Conservation (phyloP, 1,140 invertebrate genomes). For the Tigriopus japonicus region DNA sequence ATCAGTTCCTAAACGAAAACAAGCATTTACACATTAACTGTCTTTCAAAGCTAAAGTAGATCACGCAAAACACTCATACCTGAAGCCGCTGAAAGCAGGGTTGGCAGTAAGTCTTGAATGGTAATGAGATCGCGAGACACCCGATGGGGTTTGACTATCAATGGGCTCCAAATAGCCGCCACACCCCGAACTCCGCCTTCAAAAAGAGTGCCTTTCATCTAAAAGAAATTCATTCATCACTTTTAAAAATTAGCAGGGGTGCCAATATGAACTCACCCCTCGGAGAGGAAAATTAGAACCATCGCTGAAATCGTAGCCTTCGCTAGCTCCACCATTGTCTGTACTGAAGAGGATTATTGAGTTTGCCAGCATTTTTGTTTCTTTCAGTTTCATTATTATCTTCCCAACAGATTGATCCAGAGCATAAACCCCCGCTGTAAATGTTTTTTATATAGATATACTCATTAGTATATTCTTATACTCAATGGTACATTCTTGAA, state of each 20-base stretch:
- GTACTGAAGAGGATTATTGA: conserved; percentile 62
- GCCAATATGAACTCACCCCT: conserved; percentile 42
- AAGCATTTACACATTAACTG: no score
- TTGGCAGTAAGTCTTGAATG: conserved; percentile 76
- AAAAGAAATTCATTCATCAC: neutral
- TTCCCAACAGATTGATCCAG: conserved; percentile 64
- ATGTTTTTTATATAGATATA: no score
- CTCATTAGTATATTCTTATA: no score
- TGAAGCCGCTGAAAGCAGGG: conserved; percentile 33
- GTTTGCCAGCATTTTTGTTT: conserved; percentile 46
- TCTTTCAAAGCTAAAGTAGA: no score
- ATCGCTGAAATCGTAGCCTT: conserved; percentile 55
- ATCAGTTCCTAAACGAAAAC: no score
- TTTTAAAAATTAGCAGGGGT: no score
- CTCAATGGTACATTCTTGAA: no score
- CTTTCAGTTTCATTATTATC: conserved; percentile 45
- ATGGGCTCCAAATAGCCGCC: conserved; percentile 58
- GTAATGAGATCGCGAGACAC: conserved; percentile 52
- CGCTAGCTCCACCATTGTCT: conserved; percentile 69
- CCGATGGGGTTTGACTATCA: conserved; percentile 27
- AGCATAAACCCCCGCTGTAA: conserved; percentile 50
- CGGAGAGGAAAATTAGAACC: conserved; percentile 76
- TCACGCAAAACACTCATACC: no score
- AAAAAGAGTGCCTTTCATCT: conserved; percentile 61
- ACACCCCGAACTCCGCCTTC: conserved; percentile 68